Base-by-base conservation (phyloP, 2,113 vertebrate species). In the Lampris incognitus region DNA sequence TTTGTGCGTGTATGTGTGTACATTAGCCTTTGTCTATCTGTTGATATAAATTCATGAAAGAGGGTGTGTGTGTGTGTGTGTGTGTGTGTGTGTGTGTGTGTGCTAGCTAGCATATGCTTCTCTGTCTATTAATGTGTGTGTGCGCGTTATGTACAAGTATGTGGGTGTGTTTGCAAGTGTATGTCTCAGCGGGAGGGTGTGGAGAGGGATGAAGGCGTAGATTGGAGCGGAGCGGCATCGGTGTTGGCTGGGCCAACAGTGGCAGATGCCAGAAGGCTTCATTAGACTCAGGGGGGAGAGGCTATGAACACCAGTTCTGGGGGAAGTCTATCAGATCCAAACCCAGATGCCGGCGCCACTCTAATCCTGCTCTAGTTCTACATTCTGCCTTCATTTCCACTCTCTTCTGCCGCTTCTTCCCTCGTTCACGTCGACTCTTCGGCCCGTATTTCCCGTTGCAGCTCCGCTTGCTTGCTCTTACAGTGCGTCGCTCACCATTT, bases 231-330 rank as follows among this genome's bases (percentile, higher is more conserved):
- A 49, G 80, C 50, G 78, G 60, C 73, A 81, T 73, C 76, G 85
- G 59, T 87, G 82, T 85, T 92, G 91, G 88, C 87, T 76, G 59
- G 65, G 74, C 65, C 75, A 54, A 59, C 67, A 74, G 69, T 87
- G 81, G 82, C 86, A 87, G 85, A 82, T 76, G 91, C 91, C 92
- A 94, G 85, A 90, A 85, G 84, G 88, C 87, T 91, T 90, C 84
- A 91, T 91, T 91, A 89, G 85, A 87, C 70, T 88, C 71, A 24
- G 1, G 87, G 78, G 86, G 88, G 86, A 79, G 82, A 84, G 82
- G 83, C 81, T 54, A 76, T 57, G 75, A 85, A 88, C 81, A 87
- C 62, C 69, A 85, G 82, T 83, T 87, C 86, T 88, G 69, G 64
- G 67, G 89, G 85, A 91, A 89, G 82, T 84, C 88, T 83, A 88